Base-by-base conservation (phyloP, 2,888 invertebrate species). In the Glaucopsyche alexis region DNA sequence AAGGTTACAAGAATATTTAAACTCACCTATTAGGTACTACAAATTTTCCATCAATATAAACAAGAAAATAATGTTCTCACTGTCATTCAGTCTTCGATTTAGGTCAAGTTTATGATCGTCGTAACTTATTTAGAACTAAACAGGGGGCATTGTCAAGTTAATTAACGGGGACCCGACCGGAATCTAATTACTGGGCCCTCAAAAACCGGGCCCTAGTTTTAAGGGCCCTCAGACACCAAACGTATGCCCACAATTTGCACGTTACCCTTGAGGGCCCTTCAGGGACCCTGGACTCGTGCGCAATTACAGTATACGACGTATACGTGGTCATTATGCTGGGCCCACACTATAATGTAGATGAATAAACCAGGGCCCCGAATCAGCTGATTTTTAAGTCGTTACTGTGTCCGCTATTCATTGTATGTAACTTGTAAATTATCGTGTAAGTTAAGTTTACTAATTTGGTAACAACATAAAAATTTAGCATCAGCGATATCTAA, bases 181-280 rank as follows among this genome's bases (percentile, higher is more conserved):
- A 76, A 79, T 77, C 75, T 78, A 77, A 79, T 78, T 78, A 78
- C 75, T 71, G 70, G 60, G 74, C 73, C 76, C 76, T 73, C 74
- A 64, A 74, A 76, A 75, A 73, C 75, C 77, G 52, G 74, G 73
- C 75, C 75, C 76, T 73, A 60, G 69, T 47, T 73, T 64, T 52
- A 60, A 77, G 75, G 71, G 74, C 71, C 55, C 76, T 77, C 72
- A 47, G 49, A 47, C 69, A 47, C 69, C 69, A 65, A 40, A 65
- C 64, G 69, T 69, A 47, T 79, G 79, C 76, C 79, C 79, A 80
- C 80, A 81, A 81, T 83, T 81, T 82, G 77, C 82, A 80, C 81
- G 80, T 81, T 80, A 79, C 75, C 71, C 73, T 78, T 52, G 67
- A 75, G 73, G 40, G 69, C 75, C 69, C 73, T 73, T 71, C 19